phyloP scores from a whole-genome alignment of 2,113 vertebrate species.

The Rhabdomys dilectus region DNA sequence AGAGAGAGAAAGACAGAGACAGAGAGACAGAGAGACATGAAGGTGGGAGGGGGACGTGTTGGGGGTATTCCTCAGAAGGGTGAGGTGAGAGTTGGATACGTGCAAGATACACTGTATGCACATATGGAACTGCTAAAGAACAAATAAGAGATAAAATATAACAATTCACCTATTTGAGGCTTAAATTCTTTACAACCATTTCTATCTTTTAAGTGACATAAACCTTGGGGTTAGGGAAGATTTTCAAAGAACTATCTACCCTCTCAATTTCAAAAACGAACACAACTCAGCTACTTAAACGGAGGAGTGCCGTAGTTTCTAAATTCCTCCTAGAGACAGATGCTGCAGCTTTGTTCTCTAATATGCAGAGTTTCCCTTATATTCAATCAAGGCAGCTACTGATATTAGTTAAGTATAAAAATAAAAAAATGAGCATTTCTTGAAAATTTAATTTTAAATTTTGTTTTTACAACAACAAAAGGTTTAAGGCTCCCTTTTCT shows the following conservation, averaged over 20 bases:
- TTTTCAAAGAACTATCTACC: constrained; percentile 40
- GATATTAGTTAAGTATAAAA: neutral
- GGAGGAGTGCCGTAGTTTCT: neutral
- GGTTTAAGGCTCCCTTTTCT: neutral
- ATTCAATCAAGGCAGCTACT: neutral
- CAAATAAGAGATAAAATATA: neutral
- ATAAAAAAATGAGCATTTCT: constrained; percentile 5
- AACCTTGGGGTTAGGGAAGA: neutral
- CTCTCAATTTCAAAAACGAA: constrained; percentile 31
- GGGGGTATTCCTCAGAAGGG: neutral
- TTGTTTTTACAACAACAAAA: constrained; percentile 23
- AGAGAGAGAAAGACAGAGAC: no score
- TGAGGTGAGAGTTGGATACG: neutral
- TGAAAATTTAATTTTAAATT: constrained; percentile 29
- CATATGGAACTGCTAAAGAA: neutral
- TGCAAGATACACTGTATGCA: neutral
- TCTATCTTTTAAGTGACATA: neutral
- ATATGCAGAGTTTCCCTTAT: neutral
- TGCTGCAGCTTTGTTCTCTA: neutral
- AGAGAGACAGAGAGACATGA: neutral
- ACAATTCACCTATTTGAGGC: neutral
- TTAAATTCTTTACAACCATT: neutral
- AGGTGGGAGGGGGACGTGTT: neutral
- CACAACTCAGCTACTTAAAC: neutral
- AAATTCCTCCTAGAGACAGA: neutral